Base-by-base conservation (phyloP, 2,888 invertebrate species). In the Hyposoter didymator region DNA sequence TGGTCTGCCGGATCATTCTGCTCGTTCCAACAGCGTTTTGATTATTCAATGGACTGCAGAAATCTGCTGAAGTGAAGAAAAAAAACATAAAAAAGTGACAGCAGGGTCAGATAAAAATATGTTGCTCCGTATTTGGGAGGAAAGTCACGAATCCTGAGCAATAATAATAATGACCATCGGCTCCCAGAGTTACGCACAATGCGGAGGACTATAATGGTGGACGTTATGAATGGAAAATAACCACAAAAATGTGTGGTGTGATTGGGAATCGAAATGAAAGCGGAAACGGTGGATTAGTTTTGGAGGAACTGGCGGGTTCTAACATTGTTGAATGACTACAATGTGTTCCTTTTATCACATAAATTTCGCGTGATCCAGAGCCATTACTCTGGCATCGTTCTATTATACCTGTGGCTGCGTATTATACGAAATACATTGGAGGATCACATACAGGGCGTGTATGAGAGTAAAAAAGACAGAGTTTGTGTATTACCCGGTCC, bases 311-410 rank as follows among this genome's bases (percentile, higher is more conserved):
- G 55, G 1, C 28, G 55, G 52, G 49, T 52, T n/a, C 19, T 52
- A 35, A 45, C 14, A 47, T 69, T 69, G 43, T 69, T 22, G 19
- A 39, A 39, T 0, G 39, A 17, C 19, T 22, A 45, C 69, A 28
- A 28, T 59, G 55, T n/a, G n/a, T 14, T 22, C 2, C 39, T 39
- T 52, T 55, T 39, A 39, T 73, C 35, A 22, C 12, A 73, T 73
- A 55, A 73, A 73, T 55, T 73, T 73, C 8, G 72, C 72, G 39
- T 85, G 82, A 76, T 39, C 43, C 75, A 49, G 35, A 82, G 72
- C 67, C 79, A 82, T 85, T 79, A 82, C 66, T 79, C 72, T 59
- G 49, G 67, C 28, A 72, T 78, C 79, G 75, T 82, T 79, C 79
- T 85, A 85, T 82, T 66, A 79, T 72, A 79, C 79, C 67, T 55